Conservation (phyloP, 2,113 vertebrate genomes). For the Chiloscyllium plagiosum region DNA sequence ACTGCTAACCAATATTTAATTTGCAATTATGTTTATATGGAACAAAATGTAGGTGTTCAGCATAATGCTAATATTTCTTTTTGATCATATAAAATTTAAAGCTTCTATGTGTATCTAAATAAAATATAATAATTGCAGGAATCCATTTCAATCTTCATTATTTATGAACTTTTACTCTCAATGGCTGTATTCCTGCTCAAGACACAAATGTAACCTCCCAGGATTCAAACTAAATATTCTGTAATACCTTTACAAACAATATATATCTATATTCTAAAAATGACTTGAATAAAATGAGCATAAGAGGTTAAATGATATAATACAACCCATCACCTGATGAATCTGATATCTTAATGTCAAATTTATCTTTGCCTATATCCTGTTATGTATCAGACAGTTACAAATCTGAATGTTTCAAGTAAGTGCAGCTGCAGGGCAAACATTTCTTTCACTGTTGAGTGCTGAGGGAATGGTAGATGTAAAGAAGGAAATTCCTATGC, state of each 20-base stretch:
- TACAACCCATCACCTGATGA: background rate
- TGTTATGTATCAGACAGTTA: too few species aligned
- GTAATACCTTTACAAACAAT: background rate
- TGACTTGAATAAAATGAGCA: background rate
- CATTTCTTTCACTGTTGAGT: background rate
- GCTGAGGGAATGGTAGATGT: background rate
- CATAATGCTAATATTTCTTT: background rate
- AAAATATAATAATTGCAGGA: background rate
- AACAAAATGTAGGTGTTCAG: background rate
- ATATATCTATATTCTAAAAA: background rate
- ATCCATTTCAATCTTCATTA: background rate
- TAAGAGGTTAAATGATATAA: background rate
- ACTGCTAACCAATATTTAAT: background rate
- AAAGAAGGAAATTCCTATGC: conserved; percentile 40
- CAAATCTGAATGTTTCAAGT: too few species aligned
- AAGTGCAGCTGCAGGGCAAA: too few species aligned
- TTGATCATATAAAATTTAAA: background rate
- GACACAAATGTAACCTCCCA: background rate
- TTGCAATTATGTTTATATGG: background rate
- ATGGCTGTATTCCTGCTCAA: background rate
- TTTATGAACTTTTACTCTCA: background rate
- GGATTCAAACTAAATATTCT: background rate
- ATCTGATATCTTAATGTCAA: background rate
- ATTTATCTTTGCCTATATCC: background rate
- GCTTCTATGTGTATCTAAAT: too few species aligned